Base-by-base conservation (phyloP, 2,797 vertebrate genomes). In the Phataginus tetradactyla region DNA sequence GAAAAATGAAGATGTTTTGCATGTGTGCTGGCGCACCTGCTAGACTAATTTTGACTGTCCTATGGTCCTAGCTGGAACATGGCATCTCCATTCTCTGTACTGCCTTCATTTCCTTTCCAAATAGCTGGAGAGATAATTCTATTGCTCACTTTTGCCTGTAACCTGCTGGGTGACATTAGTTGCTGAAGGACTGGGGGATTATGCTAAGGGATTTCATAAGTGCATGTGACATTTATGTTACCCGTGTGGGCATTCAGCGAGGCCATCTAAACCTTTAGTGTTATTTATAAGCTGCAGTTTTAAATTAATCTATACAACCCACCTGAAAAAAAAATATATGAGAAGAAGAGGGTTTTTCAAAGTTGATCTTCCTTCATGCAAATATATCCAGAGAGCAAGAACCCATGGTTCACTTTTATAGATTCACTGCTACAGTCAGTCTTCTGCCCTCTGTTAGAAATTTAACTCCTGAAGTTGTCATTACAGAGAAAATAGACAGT, bases 61-160 rank as follows among this genome's bases (percentile, higher is more conserved):
- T 68, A 0, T 11, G 53, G 21, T 45, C 91, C n/a, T 66, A 11
- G 42, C 49, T 81, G n/a, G 27, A 32, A 5, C 5, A 39, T 2
- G 0, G 57, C 59, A 86, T 45, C 71, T 63, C 91, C 66, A 7
- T 85, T 86, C 71, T 49, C 37, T 88, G 0, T n/a, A 1, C 84
- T n/a, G 1, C 84, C 92, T 91, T 86, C 37, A 23, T 93, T 98
- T 4, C 10, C 74, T 87, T 96, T 94, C 97, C 80, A 89, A 59
- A 71, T 80, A 74, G 59, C 92, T 45, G 12, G 32, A 49, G 83
- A 96, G 81, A 77, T 45, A 1, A 0, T 17, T 86, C 74, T 53
- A 0, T 78, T 91, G 45, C 63, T 80, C 25, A 77, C 53, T 64
- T 91, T 61, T 95, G 0, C 77, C 83, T 91, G 17, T 86, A 25